Evolutionary conservation across 35 echinoderm and acorn worm species (phyloP).

Genomic region (Strongylocentrotus purpuratus): DNA sequence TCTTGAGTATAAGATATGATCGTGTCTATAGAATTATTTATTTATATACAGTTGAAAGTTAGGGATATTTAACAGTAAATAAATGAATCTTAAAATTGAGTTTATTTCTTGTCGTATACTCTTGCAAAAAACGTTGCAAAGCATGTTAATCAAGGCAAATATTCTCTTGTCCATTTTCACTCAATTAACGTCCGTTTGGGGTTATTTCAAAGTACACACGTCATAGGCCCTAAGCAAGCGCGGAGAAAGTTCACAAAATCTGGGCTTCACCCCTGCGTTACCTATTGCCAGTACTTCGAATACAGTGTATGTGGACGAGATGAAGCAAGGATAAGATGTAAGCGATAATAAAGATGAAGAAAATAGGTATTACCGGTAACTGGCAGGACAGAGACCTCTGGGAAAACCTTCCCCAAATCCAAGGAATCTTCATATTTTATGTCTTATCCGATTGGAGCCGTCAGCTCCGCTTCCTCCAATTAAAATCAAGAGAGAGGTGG

Average conservation of each 20-base stretch:
- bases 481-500: background rate
- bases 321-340: background rate
- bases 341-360: conserved; percentile 18
- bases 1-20: no score
- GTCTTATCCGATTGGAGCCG: conserved; percentile 24
- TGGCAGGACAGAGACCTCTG: conserved; percentile 14
- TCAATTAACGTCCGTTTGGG: background rate
- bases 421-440: conserved; percentile 16
- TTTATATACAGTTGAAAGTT: no score
- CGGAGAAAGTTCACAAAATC: background rate
- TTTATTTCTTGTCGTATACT: no score
- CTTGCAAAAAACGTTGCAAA: no score
- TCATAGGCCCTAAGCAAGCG: background rate
- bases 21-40: no score
- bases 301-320: background rate
- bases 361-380: background rate
- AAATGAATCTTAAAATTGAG: no score
- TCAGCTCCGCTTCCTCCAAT: conserved; percentile 45
- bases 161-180: no score
- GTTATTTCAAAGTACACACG: background rate
- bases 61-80: no score
- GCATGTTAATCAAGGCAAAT: no score
- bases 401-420: background rate
- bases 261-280: background rate
- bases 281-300: background rate